A percentile compares a stretch with the other conserved stretches of the same genome.
phyloP scores from a whole-genome alignment of 1,140 invertebrate species.

The Diachasmimorpha longicaudata region DNA sequence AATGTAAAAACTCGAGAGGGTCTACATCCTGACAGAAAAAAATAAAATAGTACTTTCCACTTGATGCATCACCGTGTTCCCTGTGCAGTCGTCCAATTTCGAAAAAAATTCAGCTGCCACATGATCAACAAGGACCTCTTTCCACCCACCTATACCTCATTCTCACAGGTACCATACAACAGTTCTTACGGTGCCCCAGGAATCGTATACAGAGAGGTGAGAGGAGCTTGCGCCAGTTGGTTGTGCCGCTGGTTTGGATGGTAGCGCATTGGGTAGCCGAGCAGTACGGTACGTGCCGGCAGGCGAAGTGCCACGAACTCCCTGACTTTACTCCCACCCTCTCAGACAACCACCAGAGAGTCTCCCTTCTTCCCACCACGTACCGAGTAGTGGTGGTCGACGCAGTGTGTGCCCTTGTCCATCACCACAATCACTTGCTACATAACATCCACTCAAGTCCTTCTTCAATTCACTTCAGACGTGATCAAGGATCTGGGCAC shows the following conservation, averaged over 20 bases:
- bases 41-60: no score
- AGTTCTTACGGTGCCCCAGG: not conserved
- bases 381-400: not conserved
- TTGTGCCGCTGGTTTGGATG: slow-evolving; percentile 1
- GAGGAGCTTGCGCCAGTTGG: slow-evolving; percentile 19
- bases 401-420: not conserved
- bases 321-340: not conserved
- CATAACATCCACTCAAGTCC: not conserved
- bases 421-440: not conserved
- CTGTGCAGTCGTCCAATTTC: no score
- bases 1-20: no score
- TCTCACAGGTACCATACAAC: not conserved
- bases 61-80: no score
- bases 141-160: not conserved
- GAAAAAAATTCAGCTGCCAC: not conserved
- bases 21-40: no score
- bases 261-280: slow-evolving; percentile 1
- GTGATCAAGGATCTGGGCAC: slow-evolving; percentile 10
- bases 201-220: not conserved
- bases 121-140: not conserved
- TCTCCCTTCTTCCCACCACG: not conserved
- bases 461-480: not conserved
- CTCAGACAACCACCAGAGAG: not conserved
- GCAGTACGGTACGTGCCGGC: slow-evolving; percentile 21
- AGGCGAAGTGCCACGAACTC: not conserved